Evolutionary conservation across 2,888 invertebrate genomes (phyloP).

Genomic region (Ditula angustiorana): DNA sequence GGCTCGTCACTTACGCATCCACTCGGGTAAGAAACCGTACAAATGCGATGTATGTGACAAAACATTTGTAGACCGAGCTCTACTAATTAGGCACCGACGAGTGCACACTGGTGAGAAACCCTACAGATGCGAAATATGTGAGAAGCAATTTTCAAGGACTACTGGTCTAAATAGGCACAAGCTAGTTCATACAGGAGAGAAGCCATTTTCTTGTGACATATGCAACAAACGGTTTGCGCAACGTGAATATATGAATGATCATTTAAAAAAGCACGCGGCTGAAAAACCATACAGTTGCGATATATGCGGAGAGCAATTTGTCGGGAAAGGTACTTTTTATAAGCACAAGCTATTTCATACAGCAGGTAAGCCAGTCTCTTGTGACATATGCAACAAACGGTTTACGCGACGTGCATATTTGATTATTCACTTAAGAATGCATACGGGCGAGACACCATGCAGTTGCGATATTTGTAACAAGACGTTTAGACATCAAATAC

Average conservation of each 20-base stretch:
- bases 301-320: background rate
- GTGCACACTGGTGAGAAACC: background rate
- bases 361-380: background rate
- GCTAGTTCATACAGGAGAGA: background rate
- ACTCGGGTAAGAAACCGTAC: background rate
- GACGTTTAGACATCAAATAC: background rate
- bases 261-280: background rate
- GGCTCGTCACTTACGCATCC: background rate
- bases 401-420: background rate
- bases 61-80: background rate
- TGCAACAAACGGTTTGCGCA: background rate
- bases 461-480: background rate
- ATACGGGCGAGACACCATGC: background rate
- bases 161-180: background rate
- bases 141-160: background rate
- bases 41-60: background rate
- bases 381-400: background rate
- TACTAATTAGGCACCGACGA: background rate
- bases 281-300: background rate
- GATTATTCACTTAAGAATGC: background rate
- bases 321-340: background rate
- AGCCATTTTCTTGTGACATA: background rate
- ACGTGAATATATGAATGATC: too few relatives aligned
- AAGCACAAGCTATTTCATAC: background rate
- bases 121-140: background rate